Evolutionary conservation across 2,113 vertebrate genomes (phyloP).

Genomic region (Todiramphus chloris): DNA sequence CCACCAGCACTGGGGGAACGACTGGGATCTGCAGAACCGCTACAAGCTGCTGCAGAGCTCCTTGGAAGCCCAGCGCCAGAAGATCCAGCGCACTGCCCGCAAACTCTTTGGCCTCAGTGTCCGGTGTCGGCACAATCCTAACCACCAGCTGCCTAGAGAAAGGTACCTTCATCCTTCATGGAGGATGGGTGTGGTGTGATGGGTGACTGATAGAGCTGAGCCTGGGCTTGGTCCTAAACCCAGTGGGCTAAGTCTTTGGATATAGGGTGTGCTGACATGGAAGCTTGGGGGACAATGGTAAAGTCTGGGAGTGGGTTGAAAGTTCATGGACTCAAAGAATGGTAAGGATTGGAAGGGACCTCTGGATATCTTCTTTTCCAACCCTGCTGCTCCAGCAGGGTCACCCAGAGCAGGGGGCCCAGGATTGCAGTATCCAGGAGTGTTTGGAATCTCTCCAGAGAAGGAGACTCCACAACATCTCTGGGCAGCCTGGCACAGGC

Average conservation of each 20-base stretch:
- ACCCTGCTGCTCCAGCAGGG: neutral
- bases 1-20: slow-evolving; percentile 97
- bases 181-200: neutral
- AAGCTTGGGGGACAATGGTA: accelerated
- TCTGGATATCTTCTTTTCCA: neutral
- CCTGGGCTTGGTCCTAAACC: neutral
- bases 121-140: slow-evolving; percentile 96
- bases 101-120: slow-evolving; percentile 98
- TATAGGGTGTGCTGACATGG: neutral
- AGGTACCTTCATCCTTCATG: slow-evolving; percentile 74
- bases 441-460: neutral
- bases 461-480: neutral
- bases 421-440: neutral
- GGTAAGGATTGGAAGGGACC: neutral
- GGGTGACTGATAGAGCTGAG: neutral
- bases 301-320: neutral
- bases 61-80: slow-evolving; percentile 89
- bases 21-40: slow-evolving; percentile 98
- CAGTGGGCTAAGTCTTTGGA: accelerated
- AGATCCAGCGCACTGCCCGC: slow-evolving; percentile 95
- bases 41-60: slow-evolving; percentile 95
- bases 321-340: neutral
- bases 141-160: slow-evolving; percentile 98
- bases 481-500: neutral
- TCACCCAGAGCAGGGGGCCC: neutral